Evolutionary conservation across 1,140 invertebrate species (phyloP).

Genomic region (Apocrypta bakeri): DNA sequence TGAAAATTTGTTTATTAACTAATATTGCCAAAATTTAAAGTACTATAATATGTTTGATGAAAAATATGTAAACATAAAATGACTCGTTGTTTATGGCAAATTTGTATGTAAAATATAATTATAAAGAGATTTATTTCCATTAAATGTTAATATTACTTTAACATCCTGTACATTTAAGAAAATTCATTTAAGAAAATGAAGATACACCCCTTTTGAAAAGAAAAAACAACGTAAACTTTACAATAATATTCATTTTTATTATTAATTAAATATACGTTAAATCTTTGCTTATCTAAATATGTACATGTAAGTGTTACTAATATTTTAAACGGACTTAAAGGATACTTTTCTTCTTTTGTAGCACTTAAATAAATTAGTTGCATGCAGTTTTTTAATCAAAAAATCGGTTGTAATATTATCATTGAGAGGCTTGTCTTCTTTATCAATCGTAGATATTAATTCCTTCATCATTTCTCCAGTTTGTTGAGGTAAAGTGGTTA

Average conservation of each 20-base stretch:
- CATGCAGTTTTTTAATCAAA: slow-evolving; percentile 41
- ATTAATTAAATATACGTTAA: background rate
- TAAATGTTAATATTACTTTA: slow-evolving; percentile 21
- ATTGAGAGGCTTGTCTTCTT: slow-evolving; percentile 47
- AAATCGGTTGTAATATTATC: slow-evolving; percentile 44
- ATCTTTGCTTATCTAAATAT: background rate
- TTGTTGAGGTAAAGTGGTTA: slow-evolving; percentile 38
- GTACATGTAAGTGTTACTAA: background rate
- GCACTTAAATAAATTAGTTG: slow-evolving; percentile 25
- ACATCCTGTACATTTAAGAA: background rate
- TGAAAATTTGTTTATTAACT: slow-evolving; percentile 30
- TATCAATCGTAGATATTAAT: slow-evolving; percentile 47
- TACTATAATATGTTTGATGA: slow-evolving; percentile 36
- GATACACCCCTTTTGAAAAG: too few relatives aligned
- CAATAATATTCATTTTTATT: too few relatives aligned
- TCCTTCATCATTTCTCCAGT: slow-evolving; percentile 49
- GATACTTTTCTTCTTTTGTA: slow-evolving; percentile 42
- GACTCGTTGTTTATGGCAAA: slow-evolving; percentile 31
- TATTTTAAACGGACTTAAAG: background rate
- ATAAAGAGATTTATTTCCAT: slow-evolving; percentile 47
- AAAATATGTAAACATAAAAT: slow-evolving; percentile 37
- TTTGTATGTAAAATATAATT: slow-evolving; percentile 49
- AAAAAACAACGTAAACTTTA: too few relatives aligned
- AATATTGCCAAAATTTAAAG: slow-evolving; percentile 32
- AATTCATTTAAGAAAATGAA: too few relatives aligned